Percentiles rank a stretch among this genome's conserved stretches.
Conservation (phyloP, 2,888 invertebrate species). For the Drosophila infuscata region DNA sequence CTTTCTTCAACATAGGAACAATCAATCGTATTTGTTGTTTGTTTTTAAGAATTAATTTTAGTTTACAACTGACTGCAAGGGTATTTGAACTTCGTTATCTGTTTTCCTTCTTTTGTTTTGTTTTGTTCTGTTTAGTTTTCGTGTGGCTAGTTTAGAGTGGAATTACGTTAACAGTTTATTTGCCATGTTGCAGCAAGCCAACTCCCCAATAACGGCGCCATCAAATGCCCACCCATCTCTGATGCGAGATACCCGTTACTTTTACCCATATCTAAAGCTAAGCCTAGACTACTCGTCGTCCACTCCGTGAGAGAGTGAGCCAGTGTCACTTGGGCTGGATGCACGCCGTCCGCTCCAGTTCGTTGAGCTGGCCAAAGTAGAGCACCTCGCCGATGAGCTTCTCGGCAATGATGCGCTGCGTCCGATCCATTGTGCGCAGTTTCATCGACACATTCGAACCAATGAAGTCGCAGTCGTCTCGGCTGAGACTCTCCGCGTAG, state of each 20-base stretch:
- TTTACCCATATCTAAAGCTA: constrained; percentile 21
- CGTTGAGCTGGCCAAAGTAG: constrained; percentile 84
- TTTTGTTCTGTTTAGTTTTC: constrained; percentile 22
- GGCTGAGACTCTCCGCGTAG: constrained; percentile 79
- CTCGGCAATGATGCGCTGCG: constrained; percentile 84
- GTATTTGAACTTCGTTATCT: not conserved
- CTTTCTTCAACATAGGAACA: not conserved
- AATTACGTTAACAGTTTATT: constrained; percentile 58
- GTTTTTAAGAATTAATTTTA: not conserved
- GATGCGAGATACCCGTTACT: constrained; percentile 13
- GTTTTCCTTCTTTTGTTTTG: not conserved
- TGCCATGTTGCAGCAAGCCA: constrained; percentile 64
- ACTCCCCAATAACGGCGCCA: constrained; percentile 23
- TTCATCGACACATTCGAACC: constrained; percentile 84
- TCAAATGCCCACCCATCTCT: not conserved
- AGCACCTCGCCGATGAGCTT: constrained; percentile 84
- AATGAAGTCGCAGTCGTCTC: constrained; percentile 83
- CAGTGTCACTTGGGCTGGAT: constrained; percentile 84
- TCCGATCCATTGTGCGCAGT: constrained; percentile 83
- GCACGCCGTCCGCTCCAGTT: constrained; percentile 83
- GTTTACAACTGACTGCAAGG: not conserved
- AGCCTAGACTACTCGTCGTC: constrained; percentile 27
- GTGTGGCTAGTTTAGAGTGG: constrained; percentile 55
- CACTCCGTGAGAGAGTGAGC: constrained; percentile 55
- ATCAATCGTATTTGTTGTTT: not conserved